Conservation (phyloP, 2,797 vertebrate genomes). For the Hypotaenidia okinawae region DNA sequence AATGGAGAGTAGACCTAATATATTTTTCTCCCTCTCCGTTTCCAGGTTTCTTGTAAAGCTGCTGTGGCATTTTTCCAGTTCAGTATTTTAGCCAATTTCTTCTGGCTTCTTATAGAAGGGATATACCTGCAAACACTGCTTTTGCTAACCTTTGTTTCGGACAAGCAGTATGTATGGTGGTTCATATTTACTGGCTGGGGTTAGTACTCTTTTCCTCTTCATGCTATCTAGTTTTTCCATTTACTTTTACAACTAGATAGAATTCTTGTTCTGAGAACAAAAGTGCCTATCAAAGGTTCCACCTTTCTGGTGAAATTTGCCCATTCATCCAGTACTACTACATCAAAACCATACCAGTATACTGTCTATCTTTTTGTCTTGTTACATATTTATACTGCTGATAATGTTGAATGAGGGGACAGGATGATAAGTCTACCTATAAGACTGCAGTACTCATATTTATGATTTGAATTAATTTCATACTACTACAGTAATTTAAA, state of each 20-base stretch:
- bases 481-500: neutral
- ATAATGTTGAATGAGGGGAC: neutral
- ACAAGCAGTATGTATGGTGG: slow-evolving; percentile 91
- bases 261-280: neutral
- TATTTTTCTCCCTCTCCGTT: neutral
- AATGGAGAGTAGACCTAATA: neutral
- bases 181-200: slow-evolving; percentile 91
- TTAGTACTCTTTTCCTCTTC: slow-evolving; percentile 63
- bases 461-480: neutral
- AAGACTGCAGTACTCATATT: neutral
- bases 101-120: slow-evolving; percentile 91
- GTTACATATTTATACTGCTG: neutral
- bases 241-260: neutral
- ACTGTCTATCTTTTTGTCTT: neutral
- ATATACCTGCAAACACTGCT: slow-evolving; percentile 91
- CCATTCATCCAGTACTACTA: accelerated
- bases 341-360: neutral
- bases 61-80: slow-evolving; percentile 90
- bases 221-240: accelerated
- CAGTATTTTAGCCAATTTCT: slow-evolving; percentile 91
- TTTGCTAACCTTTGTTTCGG: slow-evolving; percentile 87
- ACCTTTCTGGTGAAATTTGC: neutral
- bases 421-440: neutral
- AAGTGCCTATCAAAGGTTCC: neutral
- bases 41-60: slow-evolving; percentile 84